phyloP scores from a whole-genome alignment of 2,113 vertebrate genomes.

The Lasiurus cinereus region DNA sequence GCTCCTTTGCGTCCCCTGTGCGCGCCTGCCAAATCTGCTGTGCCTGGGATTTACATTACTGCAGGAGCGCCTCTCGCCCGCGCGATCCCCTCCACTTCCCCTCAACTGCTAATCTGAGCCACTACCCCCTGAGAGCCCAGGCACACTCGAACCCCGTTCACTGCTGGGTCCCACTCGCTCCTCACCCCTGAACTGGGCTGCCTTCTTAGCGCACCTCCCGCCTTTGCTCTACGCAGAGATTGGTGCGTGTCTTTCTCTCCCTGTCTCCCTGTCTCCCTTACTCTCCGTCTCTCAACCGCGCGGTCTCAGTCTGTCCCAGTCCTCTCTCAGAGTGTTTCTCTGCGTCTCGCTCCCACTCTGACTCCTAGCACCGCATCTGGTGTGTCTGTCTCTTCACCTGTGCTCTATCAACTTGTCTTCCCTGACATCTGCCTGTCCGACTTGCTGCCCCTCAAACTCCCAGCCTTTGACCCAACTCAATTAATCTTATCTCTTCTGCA shows the following conservation, averaged over 20 bases:
- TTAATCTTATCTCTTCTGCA: constrained; percentile 45
- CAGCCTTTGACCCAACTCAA: constrained; percentile 50
- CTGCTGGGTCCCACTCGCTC: not conserved
- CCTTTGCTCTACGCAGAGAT: not conserved
- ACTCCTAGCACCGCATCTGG: not conserved
- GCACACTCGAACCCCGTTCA: not conserved
- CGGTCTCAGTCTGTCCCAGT: constrained; percentile 42
- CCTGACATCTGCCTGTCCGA: not conserved
- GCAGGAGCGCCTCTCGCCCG: not conserved
- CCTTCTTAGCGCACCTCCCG: not conserved
- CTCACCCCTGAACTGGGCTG: not conserved
- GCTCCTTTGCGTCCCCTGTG: not conserved
- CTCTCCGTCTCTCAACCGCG: not conserved
- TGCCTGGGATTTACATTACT: constrained; percentile 1
- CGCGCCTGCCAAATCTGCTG: not conserved
- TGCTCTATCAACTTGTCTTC: constrained; percentile 14
- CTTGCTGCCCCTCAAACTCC: not conserved
- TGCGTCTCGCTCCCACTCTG: not conserved
- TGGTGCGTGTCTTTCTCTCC: constrained; percentile 28
- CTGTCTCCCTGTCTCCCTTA: not conserved
- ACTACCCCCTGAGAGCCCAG: not conserved
- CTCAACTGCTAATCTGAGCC: not conserved
- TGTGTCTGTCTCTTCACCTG: constrained; percentile 38
- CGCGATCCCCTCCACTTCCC: not conserved
- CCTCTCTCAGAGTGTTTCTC: not conserved